Base-by-base conservation (phyloP, 1,140 invertebrate genomes). In the Pollicipes pollicipes region DNA sequence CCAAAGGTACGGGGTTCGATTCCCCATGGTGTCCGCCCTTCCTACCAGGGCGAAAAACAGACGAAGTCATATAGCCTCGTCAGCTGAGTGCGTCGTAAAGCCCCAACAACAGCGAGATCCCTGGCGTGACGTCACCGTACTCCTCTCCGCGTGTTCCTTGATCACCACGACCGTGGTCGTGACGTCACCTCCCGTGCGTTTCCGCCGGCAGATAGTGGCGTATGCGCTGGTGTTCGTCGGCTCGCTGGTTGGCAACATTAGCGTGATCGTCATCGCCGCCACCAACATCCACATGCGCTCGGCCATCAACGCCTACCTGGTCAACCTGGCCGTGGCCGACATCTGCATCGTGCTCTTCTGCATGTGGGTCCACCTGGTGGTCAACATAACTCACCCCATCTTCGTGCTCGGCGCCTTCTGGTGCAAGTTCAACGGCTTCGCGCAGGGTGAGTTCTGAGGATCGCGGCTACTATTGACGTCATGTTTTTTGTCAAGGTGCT, bases 361-460 rank as follows among this genome's bases (percentile, higher is more conserved):
- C 68, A 83, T 82, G 80, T 83, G 82, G 82, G 77, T 82, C 6
- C 81, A 83, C 70, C 72, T 83, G 68, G 79, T 81, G 3, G 76
- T 78, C 26, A 74, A 79, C 67, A 69, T 80, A 24, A 77, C 76
- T 0, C 63, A 76, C 28, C 77, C 78, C 3, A 66, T 75, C n/a
- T 80, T 76, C 71, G 75, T 79, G 0, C 74, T 84, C 0, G 81
- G 82, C 0, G 77, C 76, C 0, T 79, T 82, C 73, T 75, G 83
- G 70, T 83, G 83, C 76, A 82, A 82, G 73, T 78, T 83, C 66
- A 82, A 83, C 72, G 78, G 79, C 1, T 83, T 82, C 73, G 75
- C 81, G 26, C 81, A 83, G 76, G 79, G 82, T 83, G 77, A 81
- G 80, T 78, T 45, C n/a, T n/a, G n/a, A n/a, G n/a, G n/a, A 35